Conservation (phyloP, 2,888 invertebrate species). For the Agriopis marginaria region DNA sequence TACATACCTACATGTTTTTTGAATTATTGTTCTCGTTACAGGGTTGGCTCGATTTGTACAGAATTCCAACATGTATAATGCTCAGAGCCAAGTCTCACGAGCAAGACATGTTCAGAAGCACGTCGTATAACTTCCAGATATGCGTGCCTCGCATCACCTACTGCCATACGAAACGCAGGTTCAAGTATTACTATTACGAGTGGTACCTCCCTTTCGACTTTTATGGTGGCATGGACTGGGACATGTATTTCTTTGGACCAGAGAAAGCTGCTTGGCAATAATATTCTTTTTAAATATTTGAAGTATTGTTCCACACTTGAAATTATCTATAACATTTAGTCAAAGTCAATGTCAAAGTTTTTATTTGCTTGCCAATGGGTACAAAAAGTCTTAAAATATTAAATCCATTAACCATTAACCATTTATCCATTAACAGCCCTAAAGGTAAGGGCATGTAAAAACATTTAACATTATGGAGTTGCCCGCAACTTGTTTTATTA, state of each 20-base stretch:
- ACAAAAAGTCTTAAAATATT: too few relatives aligned
- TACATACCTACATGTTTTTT: neutral
- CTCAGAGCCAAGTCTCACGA: constrained; percentile 56
- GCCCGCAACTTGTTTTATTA: too few relatives aligned
- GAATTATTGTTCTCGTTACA: constrained; percentile 47
- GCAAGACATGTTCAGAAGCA: constrained; percentile 57
- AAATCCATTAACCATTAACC: too few relatives aligned
- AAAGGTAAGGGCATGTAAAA: too few relatives aligned
- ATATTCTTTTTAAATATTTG: neutral
- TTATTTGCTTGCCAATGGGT: too few relatives aligned
- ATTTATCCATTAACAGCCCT: too few relatives aligned
- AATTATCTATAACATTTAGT: too few relatives aligned
- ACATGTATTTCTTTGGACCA: constrained; percentile 64
- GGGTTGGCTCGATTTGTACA: constrained; percentile 64
- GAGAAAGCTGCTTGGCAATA: constrained; percentile 45
- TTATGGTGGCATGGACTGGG: constrained; percentile 57
- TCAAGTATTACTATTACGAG: constrained; percentile 65
- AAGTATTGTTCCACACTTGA: too few relatives aligned
- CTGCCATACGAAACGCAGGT: constrained; percentile 56
- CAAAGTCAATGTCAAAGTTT: too few relatives aligned
- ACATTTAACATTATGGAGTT: too few relatives aligned
- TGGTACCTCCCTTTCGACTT: constrained; percentile 62
- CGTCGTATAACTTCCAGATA: constrained; percentile 64
- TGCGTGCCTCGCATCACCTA: constrained; percentile 68
- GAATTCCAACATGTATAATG: constrained; percentile 70